A percentile compares a stretch with the other conserved stretches of the same genome.
These are phyloP conservation scores for Drosophila siamana DNA, from an alignment of 2,888 invertebrate species.

Conservation along the genomic window DNA sequence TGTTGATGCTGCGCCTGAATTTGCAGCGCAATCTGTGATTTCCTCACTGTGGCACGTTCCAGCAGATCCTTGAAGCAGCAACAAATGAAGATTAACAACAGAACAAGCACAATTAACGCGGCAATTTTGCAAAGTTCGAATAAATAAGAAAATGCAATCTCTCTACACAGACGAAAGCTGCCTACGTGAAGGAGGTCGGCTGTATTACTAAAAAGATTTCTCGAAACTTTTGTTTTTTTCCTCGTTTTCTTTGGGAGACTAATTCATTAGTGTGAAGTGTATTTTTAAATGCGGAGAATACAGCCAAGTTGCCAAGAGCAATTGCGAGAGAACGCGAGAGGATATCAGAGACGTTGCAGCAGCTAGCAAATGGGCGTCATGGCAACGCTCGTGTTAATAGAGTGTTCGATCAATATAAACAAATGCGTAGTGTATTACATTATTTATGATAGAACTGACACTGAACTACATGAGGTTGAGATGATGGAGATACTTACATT, in stretches of 20 bases:
- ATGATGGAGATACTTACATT: slow-evolving; percentile 73
- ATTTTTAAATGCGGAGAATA: slow-evolving; percentile 62
- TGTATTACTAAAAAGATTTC: slow-evolving; percentile 64
- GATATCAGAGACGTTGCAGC: slow-evolving; percentile 20
- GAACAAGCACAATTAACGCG: slow-evolving; percentile 43
- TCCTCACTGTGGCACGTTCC: slow-evolving; percentile 54
- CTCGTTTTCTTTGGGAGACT: too few species aligned
- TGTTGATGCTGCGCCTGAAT: slow-evolving; percentile 47
- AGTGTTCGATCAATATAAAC: slow-evolving; percentile 39
- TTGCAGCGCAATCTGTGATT: slow-evolving; percentile 27
- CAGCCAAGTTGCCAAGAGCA: slow-evolving; percentile 1
- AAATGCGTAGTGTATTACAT: slow-evolving; percentile 4
- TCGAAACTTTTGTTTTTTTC: slow-evolving; percentile 30
- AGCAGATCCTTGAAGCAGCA: slow-evolving; percentile 81
- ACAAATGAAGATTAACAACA: slow-evolving; percentile 59
- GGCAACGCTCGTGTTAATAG: slow-evolving; percentile 37
- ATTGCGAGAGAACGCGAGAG: slow-evolving; percentile 19
- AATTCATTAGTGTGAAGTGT: slow-evolving; percentile 59
- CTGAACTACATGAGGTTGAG: background rate
- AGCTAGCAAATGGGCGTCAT: slow-evolving; percentile 35
- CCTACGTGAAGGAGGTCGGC: slow-evolving; percentile 51
- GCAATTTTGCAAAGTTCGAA: slow-evolving; percentile 64
- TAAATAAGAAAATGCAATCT: too few species aligned
- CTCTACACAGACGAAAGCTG: background rate
- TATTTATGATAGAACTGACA: background rate